Evolutionary conservation across 1,140 invertebrate species (phyloP).

Genomic region (Ceratitis capitata): DNA sequence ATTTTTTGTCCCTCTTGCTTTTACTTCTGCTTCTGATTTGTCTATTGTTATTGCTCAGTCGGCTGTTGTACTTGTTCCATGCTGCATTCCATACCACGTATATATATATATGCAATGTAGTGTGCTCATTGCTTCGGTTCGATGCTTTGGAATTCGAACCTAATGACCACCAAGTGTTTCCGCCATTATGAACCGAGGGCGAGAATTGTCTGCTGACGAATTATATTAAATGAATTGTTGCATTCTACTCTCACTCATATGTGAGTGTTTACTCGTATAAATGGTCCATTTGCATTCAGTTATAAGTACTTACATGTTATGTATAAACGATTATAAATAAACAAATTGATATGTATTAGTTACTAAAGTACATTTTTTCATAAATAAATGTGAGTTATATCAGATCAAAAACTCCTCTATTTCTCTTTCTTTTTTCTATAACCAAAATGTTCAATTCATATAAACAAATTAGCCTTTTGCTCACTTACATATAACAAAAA

Average conservation of each 20-base stretch:
- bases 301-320: neutral
- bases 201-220: neutral
- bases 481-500: too few species aligned
- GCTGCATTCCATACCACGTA: neutral
- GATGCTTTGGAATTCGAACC: conserved; percentile 36
- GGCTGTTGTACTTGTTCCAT: neutral
- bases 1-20: neutral
- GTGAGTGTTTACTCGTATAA: too few species aligned
- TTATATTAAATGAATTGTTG: conserved; percentile 27
- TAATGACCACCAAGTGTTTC: conserved; percentile 42
- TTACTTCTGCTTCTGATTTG: neutral
- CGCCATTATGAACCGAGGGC: conserved; percentile 20
- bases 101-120: neutral
- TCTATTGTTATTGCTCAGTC: conserved; percentile 23
- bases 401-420: too few species aligned
- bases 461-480: too few species aligned
- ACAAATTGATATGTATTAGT: too few species aligned
- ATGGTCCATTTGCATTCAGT: too few species aligned
- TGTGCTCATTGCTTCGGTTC: conserved; percentile 11
- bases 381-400: too few species aligned
- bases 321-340: too few species aligned
- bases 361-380: too few species aligned
- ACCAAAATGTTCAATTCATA: too few species aligned
- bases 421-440: too few species aligned
- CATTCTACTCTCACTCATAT: neutral